A percentile compares a stretch with the other conserved stretches of the same genome.
Conservation (phyloP, 2,888 invertebrate genomes). For the Oscheius onirici region DNA sequence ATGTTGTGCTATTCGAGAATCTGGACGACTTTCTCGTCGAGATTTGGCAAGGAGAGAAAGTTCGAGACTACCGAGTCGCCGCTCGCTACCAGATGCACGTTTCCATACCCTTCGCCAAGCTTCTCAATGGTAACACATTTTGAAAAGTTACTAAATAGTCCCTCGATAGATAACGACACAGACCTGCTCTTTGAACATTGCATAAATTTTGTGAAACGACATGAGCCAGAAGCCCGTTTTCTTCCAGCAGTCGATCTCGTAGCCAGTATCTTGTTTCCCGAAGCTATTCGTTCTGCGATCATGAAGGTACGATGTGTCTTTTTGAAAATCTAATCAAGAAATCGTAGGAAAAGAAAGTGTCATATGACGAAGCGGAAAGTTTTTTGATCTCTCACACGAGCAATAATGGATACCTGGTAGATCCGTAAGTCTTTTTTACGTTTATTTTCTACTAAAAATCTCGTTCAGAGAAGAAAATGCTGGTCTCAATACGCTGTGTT, state of each 20-base stretch:
- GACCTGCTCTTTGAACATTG: conserved; percentile 27
- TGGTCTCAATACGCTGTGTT: no score
- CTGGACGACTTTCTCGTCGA: conserved; percentile 8
- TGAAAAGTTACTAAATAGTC: neutral
- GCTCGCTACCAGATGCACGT: neutral
- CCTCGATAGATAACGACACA: conserved; percentile 23
- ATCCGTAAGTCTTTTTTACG: no score
- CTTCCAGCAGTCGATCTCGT: conserved; percentile 37
- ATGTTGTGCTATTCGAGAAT: conserved; percentile 7
- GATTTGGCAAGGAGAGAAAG: neutral
- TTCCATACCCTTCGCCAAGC: neutral
- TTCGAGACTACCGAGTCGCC: conserved; percentile 9
- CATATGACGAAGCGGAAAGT: neutral
- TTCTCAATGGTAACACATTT: conserved; percentile 12
- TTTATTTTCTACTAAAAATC: no score
- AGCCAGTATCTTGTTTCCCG: conserved; percentile 44
- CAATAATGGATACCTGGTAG: neutral
- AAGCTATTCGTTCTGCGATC: conserved; percentile 34
- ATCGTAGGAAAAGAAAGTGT: neutral
- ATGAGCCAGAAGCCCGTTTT: conserved; percentile 14
- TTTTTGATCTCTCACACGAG: conserved; percentile 9
- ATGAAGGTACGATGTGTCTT: neutral
- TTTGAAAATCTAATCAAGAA: neutral
- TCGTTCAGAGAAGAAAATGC: no score
- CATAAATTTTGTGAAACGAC: conserved; percentile 16